Evolutionary conservation across 2,888 invertebrate species (phyloP), one percentile per base, ranked within the genome.

Genomic region (Margaritifera margaritifera): DNA sequence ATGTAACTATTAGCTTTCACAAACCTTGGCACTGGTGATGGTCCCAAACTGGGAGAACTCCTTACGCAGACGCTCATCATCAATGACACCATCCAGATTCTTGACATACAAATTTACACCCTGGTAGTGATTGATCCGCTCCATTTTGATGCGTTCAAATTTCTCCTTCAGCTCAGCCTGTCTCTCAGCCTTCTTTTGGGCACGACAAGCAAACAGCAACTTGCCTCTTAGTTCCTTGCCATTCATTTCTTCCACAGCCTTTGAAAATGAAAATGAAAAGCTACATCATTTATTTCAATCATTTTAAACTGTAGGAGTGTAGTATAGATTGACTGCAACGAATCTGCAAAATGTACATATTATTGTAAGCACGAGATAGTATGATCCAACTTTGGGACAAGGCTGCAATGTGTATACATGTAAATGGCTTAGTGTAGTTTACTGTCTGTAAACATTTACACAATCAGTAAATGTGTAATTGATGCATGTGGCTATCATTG

Each of bases 51-150:
- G 93, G 71, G 95, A 93, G 91, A 99, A 99, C 91, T 98, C 97
- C 87, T 97, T 96, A 62, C 98, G 94, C 66, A 99, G 93, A 80
- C 95, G 93, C 88, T 99, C 98, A 91, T 99, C 99, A 91, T 98
- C 98, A 88, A 99, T 97, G 42, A 95, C 95, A 86, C 99, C 99
- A 90, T 99, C 99, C 84, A 99, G 92, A 90, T 99, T 99, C 91
- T 99, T 99, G 1, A 99, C 99, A 90, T 99, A 99, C 83, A 99
- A 92, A 90, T 99, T 99, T 6, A 99, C 98, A 66, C 99, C 99
- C 89, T 92, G 91, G 86, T 92, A 92, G 73, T 96, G 94, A 85
- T 94, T 96, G 86, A 96, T 92, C 42, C 97, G 93, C 89, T 99
- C 97, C 86, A 96, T 94, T 91, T 99, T 99, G 72, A 98, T 91